Evolutionary conservation across 1,140 invertebrate species (phyloP), one percentile per base, ranked within the genome.

Genomic region (Dufourea novaeangliae): DNA sequence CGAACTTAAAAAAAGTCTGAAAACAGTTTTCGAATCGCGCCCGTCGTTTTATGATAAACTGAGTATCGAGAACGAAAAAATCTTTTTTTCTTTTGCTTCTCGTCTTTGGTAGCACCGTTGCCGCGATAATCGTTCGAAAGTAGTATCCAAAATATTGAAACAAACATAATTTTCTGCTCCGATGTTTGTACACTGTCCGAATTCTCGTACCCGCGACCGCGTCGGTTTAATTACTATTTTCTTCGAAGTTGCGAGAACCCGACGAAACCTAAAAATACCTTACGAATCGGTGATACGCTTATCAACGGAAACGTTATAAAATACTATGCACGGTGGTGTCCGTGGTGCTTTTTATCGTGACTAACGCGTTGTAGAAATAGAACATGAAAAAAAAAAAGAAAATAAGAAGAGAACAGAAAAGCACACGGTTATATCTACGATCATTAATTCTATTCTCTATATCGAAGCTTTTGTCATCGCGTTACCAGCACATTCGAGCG

Each of bases 221-320:
- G 14, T 4, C 8, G 17, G 37, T 34, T 69, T 46, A 57, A 61
- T 59, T 27, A 39, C 64, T 69, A 61, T 50, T 68, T 61, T 70
- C 44, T 72, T 52, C 44, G 57, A 11, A 39, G n/a, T 41, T 14
- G 2, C 25, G 41, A 25, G 66, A 20, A n/a, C 20, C 27, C 27
- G 68, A 44, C 34, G 3, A n/a, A 61, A 27, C 25, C 41, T 37
- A 78, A 72, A 78, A 71, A 71, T 78, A 62, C 68, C 75, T 71
- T 61, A 12, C 34, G 67, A 62, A 54, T 44, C 59, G 34, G 27
- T 57, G 75, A 78, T 71, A 78, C 73, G 73, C 54, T 77, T 76
- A 78, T 78, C 75, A 78, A 78, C 41, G 68, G 75, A 78, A 72
- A 78, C 63, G 32, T 69, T 76, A 34, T 59, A 69, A 69, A 76